Percentiles rank a stretch among this genome's conserved stretches.
Conservation (phyloP, 2,888 invertebrate genomes). For the Gerris lacustris region DNA sequence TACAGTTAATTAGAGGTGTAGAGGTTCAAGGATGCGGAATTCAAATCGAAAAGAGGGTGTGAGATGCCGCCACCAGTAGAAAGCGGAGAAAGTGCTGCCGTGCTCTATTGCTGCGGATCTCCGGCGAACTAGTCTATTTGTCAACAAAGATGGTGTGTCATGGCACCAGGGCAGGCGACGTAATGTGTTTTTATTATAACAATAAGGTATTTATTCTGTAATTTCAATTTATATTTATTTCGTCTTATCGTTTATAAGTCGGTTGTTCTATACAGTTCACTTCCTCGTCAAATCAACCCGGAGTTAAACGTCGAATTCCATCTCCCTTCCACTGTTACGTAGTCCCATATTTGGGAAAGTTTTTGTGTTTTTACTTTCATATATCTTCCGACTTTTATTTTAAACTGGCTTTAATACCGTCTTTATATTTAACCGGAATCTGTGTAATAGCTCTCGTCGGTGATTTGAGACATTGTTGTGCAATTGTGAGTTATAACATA, state of each 20-base stretch:
- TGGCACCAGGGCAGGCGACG: conserved; percentile 29
- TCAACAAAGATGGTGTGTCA: conserved; percentile 32
- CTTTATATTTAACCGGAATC: no score
- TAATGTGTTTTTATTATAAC: conserved; percentile 29
- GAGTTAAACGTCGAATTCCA: neutral
- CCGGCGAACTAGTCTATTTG: conserved; percentile 18
- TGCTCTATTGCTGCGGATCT: neutral
- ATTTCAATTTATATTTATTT: conserved; percentile 5
- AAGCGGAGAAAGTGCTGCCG: neutral
- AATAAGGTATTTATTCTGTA: conserved; percentile 25
- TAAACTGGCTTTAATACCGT: no score
- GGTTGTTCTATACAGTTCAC: no score
- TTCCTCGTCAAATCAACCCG: no score
- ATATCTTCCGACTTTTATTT: neutral
- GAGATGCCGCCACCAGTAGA: no score
- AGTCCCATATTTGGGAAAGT: conserved; percentile 1
- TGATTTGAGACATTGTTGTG: no score
- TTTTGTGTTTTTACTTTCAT: neutral
- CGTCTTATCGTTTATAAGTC: neutral
- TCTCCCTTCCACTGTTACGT: conserved; percentile 3
- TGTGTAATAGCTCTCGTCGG: no score
- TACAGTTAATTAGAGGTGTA: no score
- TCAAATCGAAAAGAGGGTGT: no score
- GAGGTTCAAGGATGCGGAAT: no score
- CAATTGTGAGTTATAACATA: no score